phyloP scores from a whole-genome alignment of 2,888 invertebrate genomes.

The Brachyptera risi region DNA sequence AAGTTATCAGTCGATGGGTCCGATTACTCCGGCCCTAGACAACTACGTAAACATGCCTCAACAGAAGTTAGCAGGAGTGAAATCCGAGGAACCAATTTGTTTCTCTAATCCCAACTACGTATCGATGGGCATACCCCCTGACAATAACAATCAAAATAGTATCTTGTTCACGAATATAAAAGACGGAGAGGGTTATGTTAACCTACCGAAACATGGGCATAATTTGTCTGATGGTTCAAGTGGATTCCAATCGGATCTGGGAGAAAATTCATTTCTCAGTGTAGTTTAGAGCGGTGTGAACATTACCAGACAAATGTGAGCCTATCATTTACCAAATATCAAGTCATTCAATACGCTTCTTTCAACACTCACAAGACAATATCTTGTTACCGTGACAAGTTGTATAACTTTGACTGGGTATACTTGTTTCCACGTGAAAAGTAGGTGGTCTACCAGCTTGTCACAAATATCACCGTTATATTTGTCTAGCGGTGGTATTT shows the following conservation, averaged over 20 bases:
- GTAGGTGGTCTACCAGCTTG: too few species aligned
- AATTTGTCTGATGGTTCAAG: conserved; percentile 20
- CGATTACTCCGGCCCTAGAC: conserved; percentile 37
- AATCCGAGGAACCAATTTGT: neutral
- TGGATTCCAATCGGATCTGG: conserved; percentile 19
- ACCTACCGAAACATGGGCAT: conserved; percentile 17
- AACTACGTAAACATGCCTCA: conserved; percentile 54
- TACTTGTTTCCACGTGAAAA: too few species aligned
- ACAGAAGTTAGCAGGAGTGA: conserved; percentile 42
- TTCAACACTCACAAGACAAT: too few species aligned
- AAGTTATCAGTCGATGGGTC: conserved; percentile 42
- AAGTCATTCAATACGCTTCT: too few species aligned
- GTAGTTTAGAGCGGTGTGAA: too few species aligned
- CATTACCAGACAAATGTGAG: too few species aligned
- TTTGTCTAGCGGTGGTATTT: too few species aligned
- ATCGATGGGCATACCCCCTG: neutral
- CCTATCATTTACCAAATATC: too few species aligned
- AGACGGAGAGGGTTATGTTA: conserved; percentile 19
- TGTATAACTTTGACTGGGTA: too few species aligned
- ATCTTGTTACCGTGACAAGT: too few species aligned
- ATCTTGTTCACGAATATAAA: conserved; percentile 17
- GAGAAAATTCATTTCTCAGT: conserved; percentile 22
- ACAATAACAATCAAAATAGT: neutral
- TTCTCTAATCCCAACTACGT: conserved; percentile 5
- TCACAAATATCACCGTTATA: too few species aligned